Evolutionary conservation across 92 coral and sea anemone species (phyloP), one percentile per base, ranked within the genome.

Genomic region (Bergia puertoricense): DNA sequence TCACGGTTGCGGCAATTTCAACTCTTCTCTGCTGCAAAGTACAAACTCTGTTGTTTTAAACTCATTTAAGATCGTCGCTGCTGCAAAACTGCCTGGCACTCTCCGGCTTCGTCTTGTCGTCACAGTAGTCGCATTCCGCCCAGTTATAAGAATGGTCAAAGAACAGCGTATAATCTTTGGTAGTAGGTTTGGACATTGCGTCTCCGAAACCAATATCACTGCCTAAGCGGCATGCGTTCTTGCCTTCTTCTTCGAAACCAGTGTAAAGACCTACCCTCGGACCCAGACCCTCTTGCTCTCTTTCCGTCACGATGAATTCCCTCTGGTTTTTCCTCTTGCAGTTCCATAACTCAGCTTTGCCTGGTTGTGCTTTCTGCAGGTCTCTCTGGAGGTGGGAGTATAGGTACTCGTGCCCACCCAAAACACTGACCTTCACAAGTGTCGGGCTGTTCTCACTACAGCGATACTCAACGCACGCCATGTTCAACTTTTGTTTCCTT

Each of bases 381-480:
- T 69, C 67, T 4, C 40, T 13, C 41, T 42, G 42, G 54, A 84
- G 78, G 45, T 84, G 30, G 30, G 87, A 84, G 44, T 84, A 84
- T 46, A 7, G 2, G 22, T 42, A 14, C 6, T 5, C 48, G 15
- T 3, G 16, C 6, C 10, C 2, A 10, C 67, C 66, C 4, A 84
- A 84, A 36, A 84, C n/a, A 37, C 67, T 45, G n/a, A 84, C 87
- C 79, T 8, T 50, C 67, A 84, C 59, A 46, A 13, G 66, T 13
- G 87, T 84, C 5, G 87, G 87, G 18, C 62, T 84, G 87, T 71
- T 84, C 1, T 84, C 87, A 46, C 79, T 71, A 15, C 87, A 84
- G 59, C 75, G 74, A 39, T 84, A 84, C 8, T 84, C 87, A 0
- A 46, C 67, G 16, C 87, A 84, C 36, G 78, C 36, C 67, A 84